Evolutionary conservation across 2,888 invertebrate genomes (phyloP), one percentile per base, ranked within the genome.

Genomic region (Ectemnius continuus): DNA sequence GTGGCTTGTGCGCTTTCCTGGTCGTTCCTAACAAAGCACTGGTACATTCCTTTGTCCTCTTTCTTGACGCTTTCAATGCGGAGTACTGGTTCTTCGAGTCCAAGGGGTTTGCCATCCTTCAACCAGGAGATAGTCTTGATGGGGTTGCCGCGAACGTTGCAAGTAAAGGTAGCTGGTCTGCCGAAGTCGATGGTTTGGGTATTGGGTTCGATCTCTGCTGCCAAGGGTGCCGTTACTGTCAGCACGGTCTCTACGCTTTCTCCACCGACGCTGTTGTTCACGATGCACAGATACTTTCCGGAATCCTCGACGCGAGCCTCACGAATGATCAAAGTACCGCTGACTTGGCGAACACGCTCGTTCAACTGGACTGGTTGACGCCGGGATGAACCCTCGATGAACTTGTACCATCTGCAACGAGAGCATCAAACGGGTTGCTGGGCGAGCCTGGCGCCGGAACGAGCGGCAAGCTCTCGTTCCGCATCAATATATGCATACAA

Each of bases 21-120:
- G 86, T 97, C 97, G 89, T 98, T 98, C 69, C 97, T 93, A 64
- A 97, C 96, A 88, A 98, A 97, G 90, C 98, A 98, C 89, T 98
- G 98, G 91, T 98, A 98, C 98, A 98, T 98, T 87, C 98, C 98
- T 89, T 97, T 97, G 91, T 98, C 98, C 91, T 97, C 97, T 87
- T 98, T 96, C 91, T 97, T 95, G 0, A 98, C 97, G 1, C 97
- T 95, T 86, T 96, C 96, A 86, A 98, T 97, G 80, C 96, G 94
- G 59, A 98, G 92, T 69, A 96, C 94, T 4, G 96, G 94, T 86
- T 97, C 97, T 84, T 95, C 95, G 86, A 96, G 95, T 73, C 95
- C 95, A 87, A 98, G 93, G 70, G 95, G 94, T 91, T 96, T 95
- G 81, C 98, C 97, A 90, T 98, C 97, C 91, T 98, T 98, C 78